Percentiles rank a stretch among this genome's conserved stretches.
phyloP scores from a whole-genome alignment of 2,113 vertebrate genomes.

The Cisticola juncidis region DNA sequence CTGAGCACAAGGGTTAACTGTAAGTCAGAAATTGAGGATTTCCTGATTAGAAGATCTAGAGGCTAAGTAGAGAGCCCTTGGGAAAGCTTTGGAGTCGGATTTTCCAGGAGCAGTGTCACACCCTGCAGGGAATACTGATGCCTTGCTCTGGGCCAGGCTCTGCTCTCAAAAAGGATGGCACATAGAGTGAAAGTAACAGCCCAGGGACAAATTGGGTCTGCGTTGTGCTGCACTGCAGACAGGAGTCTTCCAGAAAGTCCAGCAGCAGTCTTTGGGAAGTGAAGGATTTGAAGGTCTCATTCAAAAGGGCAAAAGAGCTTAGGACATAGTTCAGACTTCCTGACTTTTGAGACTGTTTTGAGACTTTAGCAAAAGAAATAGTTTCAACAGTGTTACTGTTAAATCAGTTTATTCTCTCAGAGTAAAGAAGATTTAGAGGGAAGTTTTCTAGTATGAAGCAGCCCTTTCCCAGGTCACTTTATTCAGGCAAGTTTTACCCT shows the following conservation, averaged over 20 bases:
- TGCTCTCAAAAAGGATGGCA: neutral
- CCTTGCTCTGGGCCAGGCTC: neutral
- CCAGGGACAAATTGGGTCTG: neutral
- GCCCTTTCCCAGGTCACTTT: neutral
- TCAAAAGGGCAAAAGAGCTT: neutral
- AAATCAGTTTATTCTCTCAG: neutral
- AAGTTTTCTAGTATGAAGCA: neutral
- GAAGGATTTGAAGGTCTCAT: neutral
- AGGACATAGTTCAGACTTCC: neutral
- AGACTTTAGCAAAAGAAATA: neutral
- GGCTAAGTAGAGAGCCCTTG: neutral
- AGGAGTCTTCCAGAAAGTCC: neutral
- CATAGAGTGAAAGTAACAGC: neutral
- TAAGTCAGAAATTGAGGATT: neutral
- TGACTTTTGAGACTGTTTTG: neutral
- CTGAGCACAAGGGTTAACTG: neutral
- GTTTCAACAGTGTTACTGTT: neutral
- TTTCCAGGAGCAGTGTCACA: neutral
- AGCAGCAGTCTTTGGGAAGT: neutral
- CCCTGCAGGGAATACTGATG: neutral
- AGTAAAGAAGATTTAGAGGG: neutral
- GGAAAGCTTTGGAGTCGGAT: neutral
- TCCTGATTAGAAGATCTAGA: neutral
- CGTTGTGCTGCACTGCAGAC: neutral
- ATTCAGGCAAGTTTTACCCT: neutral